Percentiles rank a stretch among this genome's conserved stretches.
These are phyloP conservation scores for Schizopygopsis pylzovi DNA, from an alignment of 2,797 vertebrate species.

Conservation along the genomic window DNA sequence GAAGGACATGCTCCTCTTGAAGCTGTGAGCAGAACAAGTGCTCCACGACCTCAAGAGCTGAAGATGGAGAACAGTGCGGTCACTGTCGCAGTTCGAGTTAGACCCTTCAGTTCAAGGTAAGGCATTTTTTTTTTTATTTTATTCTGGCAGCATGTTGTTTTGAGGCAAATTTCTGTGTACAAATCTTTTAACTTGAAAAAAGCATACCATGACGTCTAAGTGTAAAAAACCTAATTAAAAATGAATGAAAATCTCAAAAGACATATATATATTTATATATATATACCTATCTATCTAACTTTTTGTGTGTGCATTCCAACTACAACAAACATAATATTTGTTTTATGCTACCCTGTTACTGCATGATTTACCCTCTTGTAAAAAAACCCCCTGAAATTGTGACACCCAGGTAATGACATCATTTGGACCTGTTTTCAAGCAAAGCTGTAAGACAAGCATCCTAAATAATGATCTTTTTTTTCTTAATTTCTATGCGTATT, in stretches of 20 bases:
- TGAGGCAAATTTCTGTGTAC: not conserved
- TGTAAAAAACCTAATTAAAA: not conserved
- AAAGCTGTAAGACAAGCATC: not conserved
- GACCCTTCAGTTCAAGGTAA: slow-evolving; percentile 90
- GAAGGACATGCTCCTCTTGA: slow-evolving; percentile 42
- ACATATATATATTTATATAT: too few relatives aligned
- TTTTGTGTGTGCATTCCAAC: too few relatives aligned
- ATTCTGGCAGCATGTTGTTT: not conserved
- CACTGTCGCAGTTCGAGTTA: slow-evolving; percentile 88
- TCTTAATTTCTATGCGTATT: not conserved
- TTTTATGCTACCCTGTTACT: not conserved
- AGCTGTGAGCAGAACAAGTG: slow-evolving; percentile 49
- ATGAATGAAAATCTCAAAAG: not conserved
- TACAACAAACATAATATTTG: not conserved
- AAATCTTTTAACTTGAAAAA: not conserved
- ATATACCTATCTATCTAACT: too few relatives aligned
- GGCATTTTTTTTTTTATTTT: slow-evolving; percentile 28
- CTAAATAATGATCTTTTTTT: not conserved
- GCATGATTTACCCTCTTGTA: not conserved
- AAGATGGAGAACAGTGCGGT: slow-evolving; percentile 90
- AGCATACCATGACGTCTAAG: not conserved
- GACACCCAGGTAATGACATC: too few relatives aligned
- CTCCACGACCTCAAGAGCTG: slow-evolving; percentile 64
- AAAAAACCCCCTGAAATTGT: not conserved
- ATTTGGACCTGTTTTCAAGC: not conserved